Conservation (phyloP, 2,888 invertebrate species). For the Gastrophysa polygoni region DNA sequence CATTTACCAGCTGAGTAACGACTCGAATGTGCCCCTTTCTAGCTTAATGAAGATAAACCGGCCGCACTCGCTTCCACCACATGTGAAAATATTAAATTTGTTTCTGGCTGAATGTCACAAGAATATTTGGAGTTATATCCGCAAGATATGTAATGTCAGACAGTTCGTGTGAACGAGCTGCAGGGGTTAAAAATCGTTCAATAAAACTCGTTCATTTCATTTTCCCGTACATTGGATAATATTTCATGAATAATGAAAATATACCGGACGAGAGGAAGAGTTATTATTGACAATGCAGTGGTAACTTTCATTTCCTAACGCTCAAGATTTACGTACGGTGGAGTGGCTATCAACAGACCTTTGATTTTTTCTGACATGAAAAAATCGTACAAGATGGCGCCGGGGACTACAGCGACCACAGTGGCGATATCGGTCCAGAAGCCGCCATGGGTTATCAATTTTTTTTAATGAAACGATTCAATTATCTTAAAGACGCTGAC, state of each 20-base stretch:
- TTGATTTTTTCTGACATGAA: too few species aligned
- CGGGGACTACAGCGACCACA: too few species aligned
- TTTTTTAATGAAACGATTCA: too few species aligned
- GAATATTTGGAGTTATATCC: slow-evolving; percentile 47
- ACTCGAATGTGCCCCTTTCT: slow-evolving; percentile 46
- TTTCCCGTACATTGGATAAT: slow-evolving; percentile 18
- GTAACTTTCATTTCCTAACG: too few species aligned
- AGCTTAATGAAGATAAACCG: slow-evolving; percentile 54
- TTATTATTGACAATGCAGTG: too few species aligned
- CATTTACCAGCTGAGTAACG: slow-evolving; percentile 56
- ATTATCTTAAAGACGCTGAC: too few species aligned
- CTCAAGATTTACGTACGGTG: too few species aligned
- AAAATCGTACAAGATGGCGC: too few species aligned
- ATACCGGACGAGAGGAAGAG: too few species aligned
- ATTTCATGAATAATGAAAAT: slow-evolving; percentile 18
- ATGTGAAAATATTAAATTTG: slow-evolving; percentile 56
- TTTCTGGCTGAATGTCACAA: slow-evolving; percentile 50
- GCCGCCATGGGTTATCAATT: too few species aligned
- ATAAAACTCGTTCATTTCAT: slow-evolving; percentile 22
- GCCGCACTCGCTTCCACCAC: slow-evolving; percentile 52
- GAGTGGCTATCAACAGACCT: too few species aligned
- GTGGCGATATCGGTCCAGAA: too few species aligned
- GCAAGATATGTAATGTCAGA: slow-evolving; percentile 7
- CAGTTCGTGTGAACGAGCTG: background rate
- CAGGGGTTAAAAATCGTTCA: slow-evolving; percentile 21